phyloP scores from a whole-genome alignment of 2,888 invertebrate genomes.

The Drosophila subsilvestris region DNA sequence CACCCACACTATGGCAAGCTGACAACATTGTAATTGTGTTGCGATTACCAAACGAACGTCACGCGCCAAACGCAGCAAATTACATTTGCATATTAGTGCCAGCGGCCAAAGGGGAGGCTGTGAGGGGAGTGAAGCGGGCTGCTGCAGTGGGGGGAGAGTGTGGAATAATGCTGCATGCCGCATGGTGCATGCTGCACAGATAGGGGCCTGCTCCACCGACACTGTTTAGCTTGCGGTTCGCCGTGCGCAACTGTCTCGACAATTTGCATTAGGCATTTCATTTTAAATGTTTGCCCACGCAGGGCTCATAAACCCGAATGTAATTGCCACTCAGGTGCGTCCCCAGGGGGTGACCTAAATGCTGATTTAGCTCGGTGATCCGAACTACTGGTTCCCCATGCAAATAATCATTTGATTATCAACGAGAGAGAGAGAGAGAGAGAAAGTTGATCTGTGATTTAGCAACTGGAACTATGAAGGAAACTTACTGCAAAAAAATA shows the following conservation, averaged over 20 bases:
- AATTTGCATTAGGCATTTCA: conserved; percentile 78
- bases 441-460: neutral
- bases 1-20: conserved; percentile 36
- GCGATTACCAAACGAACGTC: conserved; percentile 81
- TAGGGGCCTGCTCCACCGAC: conserved; percentile 25
- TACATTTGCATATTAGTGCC: conserved; percentile 79
- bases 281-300: conserved; percentile 72
- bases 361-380: conserved; percentile 19
- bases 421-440: neutral
- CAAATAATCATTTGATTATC: neutral
- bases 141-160: neutral
- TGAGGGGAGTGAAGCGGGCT: neutral
- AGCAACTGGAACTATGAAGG: no score
- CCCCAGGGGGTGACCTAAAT: conserved; percentile 17
- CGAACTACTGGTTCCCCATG: neutral
- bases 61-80: conserved; percentile 81
- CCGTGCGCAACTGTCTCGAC: conserved; percentile 47
- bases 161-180: neutral
- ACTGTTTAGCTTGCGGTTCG: conserved; percentile 35
- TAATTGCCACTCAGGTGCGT: conserved; percentile 61
- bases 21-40: conserved; percentile 77
- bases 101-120: conserved; percentile 30
- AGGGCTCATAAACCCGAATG: conserved; percentile 64
- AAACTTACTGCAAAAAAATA: no score
- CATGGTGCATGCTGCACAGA: conserved; percentile 31